Base-by-base conservation (phyloP, 2,113 vertebrate species). In the Solea solea region DNA sequence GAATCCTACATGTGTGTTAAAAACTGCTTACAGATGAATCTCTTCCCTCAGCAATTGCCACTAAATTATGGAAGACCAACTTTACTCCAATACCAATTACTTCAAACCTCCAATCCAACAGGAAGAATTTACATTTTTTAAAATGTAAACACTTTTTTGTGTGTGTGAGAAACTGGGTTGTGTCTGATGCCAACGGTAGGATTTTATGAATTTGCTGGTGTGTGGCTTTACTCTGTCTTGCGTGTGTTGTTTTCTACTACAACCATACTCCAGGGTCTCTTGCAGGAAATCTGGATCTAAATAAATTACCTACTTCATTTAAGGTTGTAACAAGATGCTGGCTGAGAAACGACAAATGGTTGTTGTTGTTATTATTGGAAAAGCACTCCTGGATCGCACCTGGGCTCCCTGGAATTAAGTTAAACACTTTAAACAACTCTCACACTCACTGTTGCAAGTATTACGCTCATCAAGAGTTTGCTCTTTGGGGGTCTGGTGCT, bases 211-310 rank as follows among this genome's bases (percentile, higher is more conserved):
- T 34, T 3, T 34, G 28, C 28, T 3, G 28, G 54, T 21, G 25
- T 53, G 27, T 48, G 28, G 2, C 41, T 25, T 41, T 15, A 7
- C 15, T 2, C 15, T 58, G 39, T 21, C 21, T 21, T 21, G 21
- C 21, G 21, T 53, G 5, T 12, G 1, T 27, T 28, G 4, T 44
- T 3, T 14, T 27, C 13, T 42, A 0, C 21, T 34, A 27, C 16
- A 21, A 27, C 2, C 45, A 1, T 15, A 21, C 11, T 16, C 4
- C 13, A 7, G 9, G 16, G 5, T 52, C 28, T 40, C 27, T 46
- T 53, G 4, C 7, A 28, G n/a, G 9, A 48, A 27, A 50, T 41
- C 16, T 57, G 44, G 48, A 66, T 49, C 16, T 57, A 14, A 78
- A 53, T 48, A 49, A 51, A 49, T 53, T 9, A 44, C 34, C 34